Conservation (phyloP, 2,113 vertebrate species). For the Protobothrops flavoviridis region DNA sequence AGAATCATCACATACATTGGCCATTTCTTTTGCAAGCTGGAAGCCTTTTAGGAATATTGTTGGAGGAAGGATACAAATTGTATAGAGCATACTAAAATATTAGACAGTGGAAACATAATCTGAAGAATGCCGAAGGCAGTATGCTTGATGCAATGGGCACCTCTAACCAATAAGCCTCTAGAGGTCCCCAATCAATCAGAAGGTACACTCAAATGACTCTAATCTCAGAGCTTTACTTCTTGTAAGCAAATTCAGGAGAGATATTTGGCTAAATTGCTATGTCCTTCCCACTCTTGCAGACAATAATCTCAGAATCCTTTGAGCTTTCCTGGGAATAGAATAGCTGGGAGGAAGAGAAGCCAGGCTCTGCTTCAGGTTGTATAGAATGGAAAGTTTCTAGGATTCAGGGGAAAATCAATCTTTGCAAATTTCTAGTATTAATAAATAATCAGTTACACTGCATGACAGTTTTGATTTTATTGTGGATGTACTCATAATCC, state of each 20-base stretch:
- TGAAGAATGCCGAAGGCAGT: not conserved
- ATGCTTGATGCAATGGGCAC: not conserved
- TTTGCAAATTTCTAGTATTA: not conserved
- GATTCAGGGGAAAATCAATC: not conserved
- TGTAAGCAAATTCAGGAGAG: not conserved
- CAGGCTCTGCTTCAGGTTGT: not conserved
- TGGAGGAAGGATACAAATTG: not conserved
- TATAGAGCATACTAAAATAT: not conserved
- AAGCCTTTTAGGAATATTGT: not conserved
- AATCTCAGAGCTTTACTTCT: not conserved
- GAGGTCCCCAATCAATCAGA: not conserved
- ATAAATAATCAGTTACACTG: not conserved
- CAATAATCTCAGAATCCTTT: not conserved
- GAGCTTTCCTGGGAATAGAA: not conserved
- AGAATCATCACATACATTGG: not conserved
- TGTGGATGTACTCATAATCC: not conserved
- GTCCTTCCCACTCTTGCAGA: not conserved
- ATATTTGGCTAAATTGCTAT: not conserved
- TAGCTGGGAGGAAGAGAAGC: not conserved
- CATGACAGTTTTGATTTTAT: not conserved
- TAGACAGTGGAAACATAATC: not conserved
- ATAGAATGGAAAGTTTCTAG: not conserved
- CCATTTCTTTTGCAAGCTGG: not conserved
- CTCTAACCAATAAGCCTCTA: not conserved
- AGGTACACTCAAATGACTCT: not conserved